Conservation (phyloP, 2,113 vertebrate species). For the Condylura cristata region DNA sequence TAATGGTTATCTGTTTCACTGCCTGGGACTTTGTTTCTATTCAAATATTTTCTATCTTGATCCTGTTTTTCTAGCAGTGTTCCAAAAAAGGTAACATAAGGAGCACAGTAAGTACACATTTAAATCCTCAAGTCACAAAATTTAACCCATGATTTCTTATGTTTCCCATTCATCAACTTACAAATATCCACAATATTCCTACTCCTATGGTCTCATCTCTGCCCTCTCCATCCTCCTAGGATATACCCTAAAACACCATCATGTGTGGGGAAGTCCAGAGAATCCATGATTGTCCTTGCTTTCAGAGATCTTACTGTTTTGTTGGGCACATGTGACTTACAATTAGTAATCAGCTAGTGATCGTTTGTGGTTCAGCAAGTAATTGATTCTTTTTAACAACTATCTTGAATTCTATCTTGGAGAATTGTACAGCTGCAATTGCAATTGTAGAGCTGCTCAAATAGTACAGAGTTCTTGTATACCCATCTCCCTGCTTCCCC, state of each 20-base stretch:
- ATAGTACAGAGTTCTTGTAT: not conserved
- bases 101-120: not conserved
- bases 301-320: not conserved
- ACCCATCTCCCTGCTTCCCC: not conserved
- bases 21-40: conserved; percentile 29
- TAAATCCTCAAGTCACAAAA: not conserved
- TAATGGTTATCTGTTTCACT: conserved; percentile 35
- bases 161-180: not conserved
- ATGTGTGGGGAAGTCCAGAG: not conserved
- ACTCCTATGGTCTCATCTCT: not conserved
- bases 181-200: not conserved
- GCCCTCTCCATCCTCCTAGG: not conserved
- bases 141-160: not conserved
- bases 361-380: not conserved
- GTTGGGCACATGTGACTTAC: not conserved
- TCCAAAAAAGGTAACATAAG: conserved; percentile 20
- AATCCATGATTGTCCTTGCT: not conserved
- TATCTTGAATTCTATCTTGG: not conserved
- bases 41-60: conserved; percentile 54
- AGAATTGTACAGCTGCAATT: not conserved
- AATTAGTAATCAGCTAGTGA: not conserved
- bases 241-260: not conserved
- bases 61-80: not conserved
- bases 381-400: not conserved
- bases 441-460: not conserved